phyloP scores from a whole-genome alignment of 2,113 vertebrate genomes.

The Xenopus borealis region DNA sequence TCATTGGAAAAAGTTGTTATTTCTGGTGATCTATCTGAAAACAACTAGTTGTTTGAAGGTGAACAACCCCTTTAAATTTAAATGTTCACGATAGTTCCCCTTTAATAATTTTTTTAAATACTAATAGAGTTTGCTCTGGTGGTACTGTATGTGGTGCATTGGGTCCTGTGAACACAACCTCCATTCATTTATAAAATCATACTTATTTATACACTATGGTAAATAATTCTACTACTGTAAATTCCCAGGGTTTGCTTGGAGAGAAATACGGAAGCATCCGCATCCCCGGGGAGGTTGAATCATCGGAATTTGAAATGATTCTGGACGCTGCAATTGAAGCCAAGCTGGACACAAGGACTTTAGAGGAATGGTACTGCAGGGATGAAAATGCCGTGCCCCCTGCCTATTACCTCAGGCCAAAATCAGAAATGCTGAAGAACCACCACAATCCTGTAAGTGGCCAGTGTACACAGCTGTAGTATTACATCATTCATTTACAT shows the following conservation, averaged over 20 bases:
- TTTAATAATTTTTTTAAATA: too few relatives aligned
- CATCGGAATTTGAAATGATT: conserved; percentile 97
- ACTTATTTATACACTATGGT: too few relatives aligned
- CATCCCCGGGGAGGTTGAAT: conserved; percentile 92
- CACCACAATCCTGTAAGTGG: conserved; percentile 78
- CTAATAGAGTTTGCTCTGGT: too few relatives aligned
- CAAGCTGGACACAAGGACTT: conserved; percentile 85
- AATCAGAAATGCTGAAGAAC: conserved; percentile 85
- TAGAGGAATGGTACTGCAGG: conserved; percentile 97
- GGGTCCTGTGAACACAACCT: too few relatives aligned
- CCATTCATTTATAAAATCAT: too few relatives aligned
- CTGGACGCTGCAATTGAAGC: conserved; percentile 90
- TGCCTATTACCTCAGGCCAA: conserved; percentile 96
- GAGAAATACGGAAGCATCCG: conserved; percentile 96
- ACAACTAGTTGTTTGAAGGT: too few relatives aligned
- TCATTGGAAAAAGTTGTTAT: too few relatives aligned
- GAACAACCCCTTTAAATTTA: too few relatives aligned
- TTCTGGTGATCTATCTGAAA: too few relatives aligned
- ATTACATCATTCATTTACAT: too few relatives aligned
- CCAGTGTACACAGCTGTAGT: neutral
- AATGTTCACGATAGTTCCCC: too few relatives aligned
- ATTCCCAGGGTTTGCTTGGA: conserved; percentile 86
- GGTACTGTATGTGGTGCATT: too few relatives aligned
- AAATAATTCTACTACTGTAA: neutral
- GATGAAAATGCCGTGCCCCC: conserved; percentile 96